Percentiles rank a stretch among this genome's conserved stretches.
Conservation (phyloP, 2,113 vertebrate species). For the Geothlypis trichas region DNA sequence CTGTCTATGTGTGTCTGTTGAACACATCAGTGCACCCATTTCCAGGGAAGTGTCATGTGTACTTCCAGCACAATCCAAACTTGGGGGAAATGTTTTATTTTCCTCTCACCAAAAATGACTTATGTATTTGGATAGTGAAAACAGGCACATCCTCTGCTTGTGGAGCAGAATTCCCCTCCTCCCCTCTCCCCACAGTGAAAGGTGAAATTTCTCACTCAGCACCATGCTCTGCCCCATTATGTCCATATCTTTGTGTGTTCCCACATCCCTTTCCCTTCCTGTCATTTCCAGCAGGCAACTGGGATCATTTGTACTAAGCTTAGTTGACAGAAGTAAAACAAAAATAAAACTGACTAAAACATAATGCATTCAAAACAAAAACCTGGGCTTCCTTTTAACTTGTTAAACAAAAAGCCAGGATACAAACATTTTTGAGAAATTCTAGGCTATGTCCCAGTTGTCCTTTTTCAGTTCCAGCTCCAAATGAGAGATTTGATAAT, state of each 20-base stretch:
- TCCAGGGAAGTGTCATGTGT: neutral
- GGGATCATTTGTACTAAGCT: neutral
- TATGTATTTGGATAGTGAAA: neutral
- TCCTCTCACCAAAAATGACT: neutral
- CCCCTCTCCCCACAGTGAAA: neutral
- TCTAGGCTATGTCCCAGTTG: neutral
- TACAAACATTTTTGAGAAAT: neutral
- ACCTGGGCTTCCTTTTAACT: neutral
- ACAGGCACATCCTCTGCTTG: neutral
- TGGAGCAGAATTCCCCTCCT: neutral
- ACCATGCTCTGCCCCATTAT: neutral
- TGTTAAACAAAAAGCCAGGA: slow-evolving; percentile 7
- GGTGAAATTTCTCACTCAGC: slow-evolving; percentile 14
- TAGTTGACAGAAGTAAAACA: slow-evolving; percentile 4
- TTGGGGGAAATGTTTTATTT: neutral
- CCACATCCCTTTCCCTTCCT: slow-evolving; percentile 30
- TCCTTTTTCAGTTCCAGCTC: neutral
- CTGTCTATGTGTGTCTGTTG: rapidly evolving
- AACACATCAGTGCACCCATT: neutral
- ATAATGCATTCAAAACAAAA: neutral
- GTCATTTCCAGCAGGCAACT: slow-evolving; percentile 36
- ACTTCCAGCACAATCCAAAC: neutral
- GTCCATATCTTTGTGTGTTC: neutral
- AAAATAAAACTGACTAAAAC: slow-evolving; percentile 21
- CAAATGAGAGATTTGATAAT: neutral